Base-by-base conservation (phyloP, 2,113 vertebrate species). In the Cathartes aura region DNA sequence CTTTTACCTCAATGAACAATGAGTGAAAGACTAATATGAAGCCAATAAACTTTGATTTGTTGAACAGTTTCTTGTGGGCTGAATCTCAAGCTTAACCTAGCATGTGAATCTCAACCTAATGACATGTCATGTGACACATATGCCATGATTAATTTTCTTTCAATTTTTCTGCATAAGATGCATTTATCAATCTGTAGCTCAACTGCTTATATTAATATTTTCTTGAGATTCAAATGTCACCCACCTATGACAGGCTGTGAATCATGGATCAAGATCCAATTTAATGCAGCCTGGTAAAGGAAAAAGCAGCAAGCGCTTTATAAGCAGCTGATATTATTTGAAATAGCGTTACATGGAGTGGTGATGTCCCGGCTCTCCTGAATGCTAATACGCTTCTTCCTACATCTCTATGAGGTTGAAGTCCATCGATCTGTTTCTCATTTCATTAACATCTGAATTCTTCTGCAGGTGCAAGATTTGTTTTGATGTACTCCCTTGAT, bases 401-500 rank as follows among this genome's bases (percentile, higher is more conserved):
- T 88, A 24, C 15, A 10, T 66, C 45, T 63, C 52, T 78, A 52
- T 87, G 80, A 89, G 80, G 38, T 91, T 96, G 74, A 80, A 91
- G 83, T 48, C 79, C 81, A 97, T 97, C 10, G 64, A 97, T 96
- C 81, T 94, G 85, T 70, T 96, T 97, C 94, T 85, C 91, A 79
- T 95, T 98, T 96, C 97, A 97, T 97, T 96, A 97, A 90, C 66
- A 85, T 94, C 72, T 96, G 81, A 90, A 86, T 96, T 96, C 87
- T 94, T 82, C 55, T 76, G 55, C 70, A 96, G 91, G 91, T 96
- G 82, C 68, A 80, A 83, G 79, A 56, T 89, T 93, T 92, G 93
- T 97, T 97, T 97, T 96, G 93, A 97, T 97, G 74, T 90, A 76
- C 73, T 96, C 90, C 68, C 93, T 97, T 97, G 95, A 96, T 97